A percentile compares a stretch with the other conserved stretches of the same genome.
Evolutionary conservation across 2,113 vertebrate species (phyloP).

Genomic region (Nipponia nippon): DNA sequence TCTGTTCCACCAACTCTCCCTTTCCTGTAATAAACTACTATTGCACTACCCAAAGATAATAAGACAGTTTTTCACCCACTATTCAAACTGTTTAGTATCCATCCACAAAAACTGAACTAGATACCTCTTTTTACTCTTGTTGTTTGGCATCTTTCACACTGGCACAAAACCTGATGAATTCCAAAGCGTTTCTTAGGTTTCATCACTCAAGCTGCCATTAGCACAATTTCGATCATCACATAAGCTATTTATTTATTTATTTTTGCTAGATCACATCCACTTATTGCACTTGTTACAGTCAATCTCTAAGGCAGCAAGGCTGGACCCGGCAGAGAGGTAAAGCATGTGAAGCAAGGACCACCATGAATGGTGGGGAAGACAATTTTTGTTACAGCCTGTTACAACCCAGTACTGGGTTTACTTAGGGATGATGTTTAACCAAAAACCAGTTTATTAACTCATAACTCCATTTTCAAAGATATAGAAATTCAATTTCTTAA

Average conservation of each 20-base stretch:
- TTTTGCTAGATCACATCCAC: background rate
- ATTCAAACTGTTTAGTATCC: conserved; percentile 23
- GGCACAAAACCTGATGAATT: background rate
- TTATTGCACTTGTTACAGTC: background rate
- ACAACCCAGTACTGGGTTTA: background rate
- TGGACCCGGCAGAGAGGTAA: background rate
- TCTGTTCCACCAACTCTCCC: background rate
- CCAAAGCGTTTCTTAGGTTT: background rate
- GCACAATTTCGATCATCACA: background rate
- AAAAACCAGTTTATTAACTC: background rate
- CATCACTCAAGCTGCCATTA: background rate
- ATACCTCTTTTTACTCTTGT: background rate
- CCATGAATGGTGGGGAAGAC: background rate
- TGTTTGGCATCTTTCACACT: background rate
- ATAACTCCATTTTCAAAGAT: background rate
- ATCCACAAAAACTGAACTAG: background rate
- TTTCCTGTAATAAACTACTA: conserved; percentile 54
- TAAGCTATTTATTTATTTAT: background rate
- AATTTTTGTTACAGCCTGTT: background rate
- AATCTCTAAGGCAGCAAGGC: background rate
- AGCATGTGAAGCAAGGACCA: background rate
- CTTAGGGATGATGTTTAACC: background rate
- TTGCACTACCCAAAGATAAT: background rate
- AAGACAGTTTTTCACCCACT: background rate
- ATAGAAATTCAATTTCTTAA: background rate